phyloP scores from a whole-genome alignment of 2,113 vertebrate genomes.

The Cyanoramphus novaezelandiae region DNA sequence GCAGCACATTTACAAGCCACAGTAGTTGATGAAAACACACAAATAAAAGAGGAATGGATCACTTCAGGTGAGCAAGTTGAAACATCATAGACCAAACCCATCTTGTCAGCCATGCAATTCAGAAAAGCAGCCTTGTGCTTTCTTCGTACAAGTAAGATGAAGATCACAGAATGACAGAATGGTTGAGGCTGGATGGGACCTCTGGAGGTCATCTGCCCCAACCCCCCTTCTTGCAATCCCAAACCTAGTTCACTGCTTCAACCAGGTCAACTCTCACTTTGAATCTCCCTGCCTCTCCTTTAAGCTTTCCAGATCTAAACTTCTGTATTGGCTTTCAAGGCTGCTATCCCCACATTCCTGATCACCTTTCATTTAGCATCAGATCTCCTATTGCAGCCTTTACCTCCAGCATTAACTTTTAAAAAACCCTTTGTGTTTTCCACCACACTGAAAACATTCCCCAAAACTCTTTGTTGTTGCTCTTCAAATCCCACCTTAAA shows the following conservation, averaged over 20 bases:
- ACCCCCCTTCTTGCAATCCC: accelerated
- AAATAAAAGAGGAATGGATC: neutral
- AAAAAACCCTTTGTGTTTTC: neutral
- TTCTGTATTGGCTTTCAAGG: neutral
- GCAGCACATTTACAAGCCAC: neutral
- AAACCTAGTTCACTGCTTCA: neutral
- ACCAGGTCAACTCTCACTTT: neutral
- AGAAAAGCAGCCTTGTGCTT: neutral
- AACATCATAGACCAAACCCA: neutral
- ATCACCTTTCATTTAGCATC: neutral
- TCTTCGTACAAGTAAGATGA: neutral
- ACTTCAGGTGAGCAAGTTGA: neutral
- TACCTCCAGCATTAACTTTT: neutral
- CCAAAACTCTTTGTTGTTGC: neutral
- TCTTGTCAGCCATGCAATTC: neutral
- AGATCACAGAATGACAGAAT: neutral
- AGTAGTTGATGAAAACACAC: neutral
- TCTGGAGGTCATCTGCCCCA: neutral
- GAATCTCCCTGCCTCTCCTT: neutral
- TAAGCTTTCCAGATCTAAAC: neutral
- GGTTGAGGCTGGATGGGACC: neutral
- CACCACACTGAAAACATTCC: neutral
- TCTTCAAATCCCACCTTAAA: neutral
- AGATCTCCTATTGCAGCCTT: neutral
- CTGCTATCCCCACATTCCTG: neutral